Conservation (phyloP, 2,113 vertebrate genomes). For the Hypocryptadius cinnamomeus region DNA sequence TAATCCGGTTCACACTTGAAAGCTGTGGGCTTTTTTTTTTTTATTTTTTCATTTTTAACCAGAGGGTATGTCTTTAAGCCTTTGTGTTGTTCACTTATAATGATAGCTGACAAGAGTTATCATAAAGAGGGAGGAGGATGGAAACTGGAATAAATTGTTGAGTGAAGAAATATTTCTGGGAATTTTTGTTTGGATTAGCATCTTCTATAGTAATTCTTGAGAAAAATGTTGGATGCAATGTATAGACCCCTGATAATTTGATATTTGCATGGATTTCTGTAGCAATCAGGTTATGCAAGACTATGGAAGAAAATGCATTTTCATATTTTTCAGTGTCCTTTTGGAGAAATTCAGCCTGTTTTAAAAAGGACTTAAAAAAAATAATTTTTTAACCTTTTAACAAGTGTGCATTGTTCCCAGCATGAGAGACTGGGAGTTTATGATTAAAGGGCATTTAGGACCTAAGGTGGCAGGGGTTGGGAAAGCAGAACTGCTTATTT, state of each 20-base stretch:
- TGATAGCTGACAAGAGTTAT: slow-evolving; percentile 54
- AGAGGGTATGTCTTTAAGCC: slow-evolving; percentile 58
- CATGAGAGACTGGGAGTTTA: not conserved
- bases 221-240: not conserved
- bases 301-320: not conserved
- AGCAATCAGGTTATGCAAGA: not conserved
- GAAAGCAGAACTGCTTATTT: not conserved
- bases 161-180: not conserved
- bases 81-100: slow-evolving; percentile 60
- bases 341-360: not conserved
- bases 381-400: not conserved
- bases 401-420: not conserved
- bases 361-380: not conserved
- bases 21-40: not conserved
- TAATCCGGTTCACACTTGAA: slow-evolving; percentile 62
- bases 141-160: not conserved
- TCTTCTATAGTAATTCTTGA: not conserved
- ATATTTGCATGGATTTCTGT: not conserved
- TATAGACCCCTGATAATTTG: not conserved
- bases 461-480: not conserved
- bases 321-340: not conserved
- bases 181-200: not conserved
- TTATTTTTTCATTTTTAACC: slow-evolving; percentile 7
- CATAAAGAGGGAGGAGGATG: not conserved
- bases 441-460: not conserved